Evolutionary conservation across 2,113 vertebrate species (phyloP).

Genomic region (Otus sunia): DNA sequence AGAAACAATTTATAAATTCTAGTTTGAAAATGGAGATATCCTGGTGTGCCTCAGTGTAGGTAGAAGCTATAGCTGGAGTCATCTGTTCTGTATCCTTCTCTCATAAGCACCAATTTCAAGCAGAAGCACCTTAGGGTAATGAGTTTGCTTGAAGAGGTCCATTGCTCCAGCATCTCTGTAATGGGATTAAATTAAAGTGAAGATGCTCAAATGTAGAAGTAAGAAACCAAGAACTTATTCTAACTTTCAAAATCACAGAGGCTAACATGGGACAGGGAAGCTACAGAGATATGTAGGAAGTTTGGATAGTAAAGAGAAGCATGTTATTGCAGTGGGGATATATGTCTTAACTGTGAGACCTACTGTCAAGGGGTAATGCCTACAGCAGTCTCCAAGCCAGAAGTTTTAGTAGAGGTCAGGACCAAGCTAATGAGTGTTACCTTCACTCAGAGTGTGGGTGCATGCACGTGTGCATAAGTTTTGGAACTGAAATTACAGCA

Average conservation of each 20-base stretch:
- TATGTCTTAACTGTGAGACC: not conserved
- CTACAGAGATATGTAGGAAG: not conserved
- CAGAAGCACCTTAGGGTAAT: not conserved
- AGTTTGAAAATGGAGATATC: not conserved
- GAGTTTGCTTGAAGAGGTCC: not conserved
- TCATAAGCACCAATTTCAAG: not conserved
- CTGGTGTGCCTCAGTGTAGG: too few species aligned
- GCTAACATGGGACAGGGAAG: not conserved
- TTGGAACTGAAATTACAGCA: not conserved
- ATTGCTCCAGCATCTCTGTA: not conserved
- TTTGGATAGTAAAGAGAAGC: not conserved
- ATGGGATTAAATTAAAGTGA: not conserved
- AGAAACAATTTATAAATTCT: not conserved
- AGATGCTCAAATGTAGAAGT: not conserved
- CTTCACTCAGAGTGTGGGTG: rapidly evolving
- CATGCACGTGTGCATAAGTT: rapidly evolving
- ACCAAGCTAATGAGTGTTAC: not conserved
- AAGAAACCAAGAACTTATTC: not conserved
- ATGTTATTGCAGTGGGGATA: not conserved
- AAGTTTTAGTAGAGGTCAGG: not conserved
- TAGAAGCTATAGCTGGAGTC: not conserved
- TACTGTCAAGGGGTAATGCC: not conserved
- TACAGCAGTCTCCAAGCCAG: not conserved
- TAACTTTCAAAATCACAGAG: not conserved
- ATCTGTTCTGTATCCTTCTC: not conserved